These are phyloP conservation scores for Calycopis cecrops DNA, from an alignment of 1,140 invertebrate genomes.

Conservation along the genomic window DNA sequence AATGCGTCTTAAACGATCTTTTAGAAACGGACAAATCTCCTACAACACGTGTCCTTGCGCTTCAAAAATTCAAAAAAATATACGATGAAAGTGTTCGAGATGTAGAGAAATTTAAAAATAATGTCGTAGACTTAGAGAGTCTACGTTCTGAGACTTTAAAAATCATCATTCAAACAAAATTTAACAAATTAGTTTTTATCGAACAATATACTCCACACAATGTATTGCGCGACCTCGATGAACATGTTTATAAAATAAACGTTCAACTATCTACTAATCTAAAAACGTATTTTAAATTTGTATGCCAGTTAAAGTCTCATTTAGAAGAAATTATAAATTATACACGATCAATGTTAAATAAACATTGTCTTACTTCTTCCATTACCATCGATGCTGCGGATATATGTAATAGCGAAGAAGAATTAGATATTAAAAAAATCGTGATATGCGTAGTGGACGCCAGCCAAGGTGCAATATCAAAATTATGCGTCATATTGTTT, in stretches of 20 bases:
- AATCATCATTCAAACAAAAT: constrained; percentile 41
- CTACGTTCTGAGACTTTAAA: constrained; percentile 40
- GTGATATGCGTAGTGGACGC: constrained; percentile 34
- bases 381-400: background rate
- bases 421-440: constrained; percentile 33
- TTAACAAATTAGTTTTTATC: constrained; percentile 37
- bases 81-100: constrained; percentile 30
- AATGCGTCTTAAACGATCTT: constrained; percentile 31
- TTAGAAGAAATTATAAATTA: constrained; percentile 36
- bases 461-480: constrained; percentile 36
- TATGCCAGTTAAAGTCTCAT: constrained; percentile 40
- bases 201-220: constrained; percentile 44
- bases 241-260: constrained; percentile 52
- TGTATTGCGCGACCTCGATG: constrained; percentile 52
- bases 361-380: constrained; percentile 32
- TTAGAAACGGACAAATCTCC: constrained; percentile 16
- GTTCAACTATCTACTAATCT: constrained; percentile 55
- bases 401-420: too few species aligned
- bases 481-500: constrained; percentile 32
- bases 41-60: constrained; percentile 27
- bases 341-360: constrained; percentile 41
- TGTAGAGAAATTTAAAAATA: constrained; percentile 37
- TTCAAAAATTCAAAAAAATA: constrained; percentile 33
- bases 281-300: constrained; percentile 44
- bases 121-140: constrained; percentile 45